phyloP scores from a whole-genome alignment of 2,113 vertebrate genomes.

The Bubo blakistoni region DNA sequence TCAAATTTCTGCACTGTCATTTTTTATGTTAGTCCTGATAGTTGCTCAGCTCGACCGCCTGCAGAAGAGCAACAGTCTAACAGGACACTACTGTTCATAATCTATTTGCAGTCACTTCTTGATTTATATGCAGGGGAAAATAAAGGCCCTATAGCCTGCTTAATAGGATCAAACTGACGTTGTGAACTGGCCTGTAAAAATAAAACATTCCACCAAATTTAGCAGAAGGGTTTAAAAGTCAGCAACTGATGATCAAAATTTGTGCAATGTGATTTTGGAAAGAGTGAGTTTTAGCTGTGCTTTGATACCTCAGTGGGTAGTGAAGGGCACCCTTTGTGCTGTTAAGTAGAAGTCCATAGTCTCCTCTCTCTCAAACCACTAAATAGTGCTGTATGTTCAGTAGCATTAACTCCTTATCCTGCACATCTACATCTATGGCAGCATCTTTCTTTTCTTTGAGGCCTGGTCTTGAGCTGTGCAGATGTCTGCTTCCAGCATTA shows the following conservation, averaged over 20 bases:
- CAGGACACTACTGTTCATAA: background rate
- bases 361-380: background rate
- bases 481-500: background rate
- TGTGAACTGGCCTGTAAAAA: background rate
- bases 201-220: background rate
- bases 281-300: background rate
- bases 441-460: background rate
- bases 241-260: background rate
- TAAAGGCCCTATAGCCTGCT: background rate
- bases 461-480: background rate
- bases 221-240: background rate
- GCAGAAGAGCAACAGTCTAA: background rate
- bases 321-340: background rate
- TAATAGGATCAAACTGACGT: accelerated
- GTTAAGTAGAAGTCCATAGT: background rate
- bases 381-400: background rate
- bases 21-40: background rate
- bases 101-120: background rate
- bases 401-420: background rate
- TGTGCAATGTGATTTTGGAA: background rate
- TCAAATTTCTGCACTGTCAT: background rate
- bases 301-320: background rate
- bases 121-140: accelerated
- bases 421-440: background rate
- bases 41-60: background rate